A percentile compares a stretch with the other conserved stretches of the same genome.
Conservation (phyloP, 2,113 vertebrate species). For the Syngnathus typhle region DNA sequence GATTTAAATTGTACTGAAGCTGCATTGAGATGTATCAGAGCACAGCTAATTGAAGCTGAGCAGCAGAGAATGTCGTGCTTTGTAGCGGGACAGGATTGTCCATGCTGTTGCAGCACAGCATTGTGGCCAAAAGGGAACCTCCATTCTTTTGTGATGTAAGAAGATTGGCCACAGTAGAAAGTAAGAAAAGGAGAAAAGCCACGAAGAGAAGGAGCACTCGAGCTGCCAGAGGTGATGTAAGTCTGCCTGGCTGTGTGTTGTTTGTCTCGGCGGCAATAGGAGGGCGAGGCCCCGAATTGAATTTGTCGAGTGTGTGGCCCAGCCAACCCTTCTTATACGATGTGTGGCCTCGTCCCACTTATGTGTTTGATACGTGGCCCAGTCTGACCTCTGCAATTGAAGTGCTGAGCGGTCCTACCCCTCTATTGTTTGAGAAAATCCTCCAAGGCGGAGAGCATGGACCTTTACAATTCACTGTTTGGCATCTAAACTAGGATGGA, state of each 20-base stretch:
- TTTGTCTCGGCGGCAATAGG: constrained; percentile 45
- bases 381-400: constrained; percentile 61
- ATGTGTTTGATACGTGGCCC: constrained; percentile 54
- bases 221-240: constrained; percentile 62
- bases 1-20: constrained; percentile 59
- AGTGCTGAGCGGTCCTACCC: constrained; percentile 47
- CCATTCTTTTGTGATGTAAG: constrained; percentile 61
- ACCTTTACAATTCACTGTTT: constrained; percentile 34
- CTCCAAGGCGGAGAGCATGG: constrained; percentile 46
- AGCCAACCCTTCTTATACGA: constrained; percentile 30
- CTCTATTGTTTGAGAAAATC: constrained; percentile 45
- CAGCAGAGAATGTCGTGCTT: constrained; percentile 63
- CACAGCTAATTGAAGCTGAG: constrained; percentile 71
- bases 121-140: constrained; percentile 57
- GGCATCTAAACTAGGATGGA: constrained; percentile 17
- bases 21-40: constrained; percentile 68
- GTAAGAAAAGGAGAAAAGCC: constrained; percentile 57
- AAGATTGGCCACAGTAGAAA: constrained; percentile 59
- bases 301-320: constrained; percentile 62
- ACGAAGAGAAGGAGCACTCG: constrained; percentile 52
- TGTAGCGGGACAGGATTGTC: constrained; percentile 57
- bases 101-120: constrained; percentile 47
- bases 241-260: constrained; percentile 48
- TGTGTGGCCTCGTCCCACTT: constrained; percentile 46
- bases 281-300: constrained; percentile 44